Evolutionary conservation across 2,113 vertebrate genomes (phyloP).

Genomic region (Petrocephalus zakoni): DNA sequence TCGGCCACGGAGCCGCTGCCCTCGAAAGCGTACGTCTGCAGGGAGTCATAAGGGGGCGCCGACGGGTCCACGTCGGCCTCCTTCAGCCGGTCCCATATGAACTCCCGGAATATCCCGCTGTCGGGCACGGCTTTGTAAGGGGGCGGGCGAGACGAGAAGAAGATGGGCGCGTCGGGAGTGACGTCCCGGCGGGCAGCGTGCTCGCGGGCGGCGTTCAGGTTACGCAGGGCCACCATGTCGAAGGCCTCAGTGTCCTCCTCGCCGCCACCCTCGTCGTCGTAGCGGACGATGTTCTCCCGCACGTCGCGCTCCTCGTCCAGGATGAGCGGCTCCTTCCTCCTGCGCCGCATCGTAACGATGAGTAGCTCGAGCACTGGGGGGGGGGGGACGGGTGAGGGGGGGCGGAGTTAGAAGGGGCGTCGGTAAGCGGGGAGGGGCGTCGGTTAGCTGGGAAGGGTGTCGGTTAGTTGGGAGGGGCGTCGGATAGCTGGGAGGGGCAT

Average conservation of each 20-base stretch:
- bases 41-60: conserved; percentile 77
- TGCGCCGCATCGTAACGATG: conserved; percentile 72
- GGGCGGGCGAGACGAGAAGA: conserved; percentile 62
- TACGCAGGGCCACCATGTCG: conserved; percentile 79
- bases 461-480: not conserved
- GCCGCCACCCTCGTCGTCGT: conserved; percentile 86
- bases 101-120: conserved; percentile 78
- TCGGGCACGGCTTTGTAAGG: conserved; percentile 71
- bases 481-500: too few relatives aligned
- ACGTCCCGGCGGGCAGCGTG: conserved; percentile 73
- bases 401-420: conserved; percentile 18
- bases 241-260: conserved; percentile 91
- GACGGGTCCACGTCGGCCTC: conserved; percentile 75
- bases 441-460: not conserved
- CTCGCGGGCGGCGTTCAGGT: conserved; percentile 72
- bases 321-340: conserved; percentile 79
- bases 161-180: conserved; percentile 70
- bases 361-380: conserved; percentile 73
- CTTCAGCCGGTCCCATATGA: conserved; percentile 79
- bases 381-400: conserved; percentile 17
- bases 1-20: conserved; percentile 73
- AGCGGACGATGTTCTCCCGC: conserved; percentile 81
- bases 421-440: not conserved
- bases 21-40: conserved; percentile 84
- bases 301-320: conserved; percentile 78